Percentiles rank a stretch among this genome's conserved stretches.
Evolutionary conservation across 2,888 invertebrate species (phyloP).

Genomic region (Acanthosepion pharaonis): DNA sequence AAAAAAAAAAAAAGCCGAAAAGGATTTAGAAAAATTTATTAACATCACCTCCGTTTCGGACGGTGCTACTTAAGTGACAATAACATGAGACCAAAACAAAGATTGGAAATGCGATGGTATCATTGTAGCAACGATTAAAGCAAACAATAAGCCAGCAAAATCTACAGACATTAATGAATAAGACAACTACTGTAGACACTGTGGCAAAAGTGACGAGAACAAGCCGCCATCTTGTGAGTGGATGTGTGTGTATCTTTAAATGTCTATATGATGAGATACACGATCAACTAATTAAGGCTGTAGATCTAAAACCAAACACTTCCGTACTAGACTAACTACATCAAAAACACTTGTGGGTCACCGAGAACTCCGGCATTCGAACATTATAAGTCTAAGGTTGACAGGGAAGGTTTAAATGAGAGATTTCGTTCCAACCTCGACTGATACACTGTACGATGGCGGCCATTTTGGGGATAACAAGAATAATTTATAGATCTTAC

Average conservation of each 20-base stretch:
- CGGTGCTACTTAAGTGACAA: background rate
- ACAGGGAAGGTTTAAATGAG: background rate
- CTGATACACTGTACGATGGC: constrained; percentile 58
- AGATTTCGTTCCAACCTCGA: constrained; percentile 40
- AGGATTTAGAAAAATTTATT: too few relatives aligned
- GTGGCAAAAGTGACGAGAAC: constrained; percentile 6
- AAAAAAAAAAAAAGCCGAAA: too few relatives aligned
- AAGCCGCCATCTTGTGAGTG: constrained; percentile 43
- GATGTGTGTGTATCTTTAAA: background rate
- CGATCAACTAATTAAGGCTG: constrained; percentile 33
- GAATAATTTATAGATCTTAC: constrained; percentile 59
- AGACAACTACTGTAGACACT: background rate
- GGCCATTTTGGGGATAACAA: constrained; percentile 65
- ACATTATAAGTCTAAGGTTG: background rate
- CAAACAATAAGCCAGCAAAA: background rate
- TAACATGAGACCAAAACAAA: background rate
- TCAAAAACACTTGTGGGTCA: background rate
- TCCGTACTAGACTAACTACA: background rate
- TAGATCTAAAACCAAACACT: background rate
- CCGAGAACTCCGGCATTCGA: constrained; percentile 40
- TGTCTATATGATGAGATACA: background rate
- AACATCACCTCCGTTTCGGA: background rate
- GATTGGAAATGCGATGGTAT: background rate
- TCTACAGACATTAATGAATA: background rate
- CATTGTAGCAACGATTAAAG: background rate